phyloP scores from a whole-genome alignment of 2,797 vertebrate species.

The Peromyscus melanophrys region DNA sequence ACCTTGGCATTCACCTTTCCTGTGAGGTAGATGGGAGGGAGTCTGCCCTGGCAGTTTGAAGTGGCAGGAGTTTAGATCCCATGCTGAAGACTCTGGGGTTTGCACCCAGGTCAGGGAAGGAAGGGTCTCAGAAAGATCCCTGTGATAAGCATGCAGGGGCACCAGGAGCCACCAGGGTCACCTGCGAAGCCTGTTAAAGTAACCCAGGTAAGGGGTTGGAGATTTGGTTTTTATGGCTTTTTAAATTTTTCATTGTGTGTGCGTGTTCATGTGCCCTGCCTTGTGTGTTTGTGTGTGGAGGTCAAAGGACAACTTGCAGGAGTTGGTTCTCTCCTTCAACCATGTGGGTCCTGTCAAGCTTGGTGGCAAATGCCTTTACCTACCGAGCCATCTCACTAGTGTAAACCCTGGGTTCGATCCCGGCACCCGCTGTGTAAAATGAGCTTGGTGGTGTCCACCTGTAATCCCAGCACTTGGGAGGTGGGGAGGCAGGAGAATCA shows the following conservation, averaged over 20 bases:
- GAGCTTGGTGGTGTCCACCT: too few relatives aligned
- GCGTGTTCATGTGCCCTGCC: neutral
- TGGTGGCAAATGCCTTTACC: neutral
- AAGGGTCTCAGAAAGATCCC: conserved; percentile 7
- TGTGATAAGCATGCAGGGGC: neutral
- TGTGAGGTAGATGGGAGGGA: neutral
- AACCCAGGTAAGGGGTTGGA: neutral
- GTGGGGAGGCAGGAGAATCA: neutral
- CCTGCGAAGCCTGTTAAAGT: neutral
- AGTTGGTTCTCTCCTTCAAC: neutral
- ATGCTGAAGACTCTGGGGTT: neutral
- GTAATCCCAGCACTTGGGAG: neutral
- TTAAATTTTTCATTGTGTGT: neutral
- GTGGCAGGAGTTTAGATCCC: neutral
- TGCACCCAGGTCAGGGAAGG: neutral
- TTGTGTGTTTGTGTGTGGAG: neutral
- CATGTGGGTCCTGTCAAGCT: neutral
- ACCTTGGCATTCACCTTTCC: too few relatives aligned
- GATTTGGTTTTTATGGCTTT: neutral
- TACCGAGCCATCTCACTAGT: too few relatives aligned
- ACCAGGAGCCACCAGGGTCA: neutral
- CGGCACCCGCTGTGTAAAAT: neutral
- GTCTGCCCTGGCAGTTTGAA: neutral
- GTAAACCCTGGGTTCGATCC: too few relatives aligned
- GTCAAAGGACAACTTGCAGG: neutral